phyloP scores from a whole-genome alignment of 2,113 vertebrate species.

The Cnemophilus loriae region DNA sequence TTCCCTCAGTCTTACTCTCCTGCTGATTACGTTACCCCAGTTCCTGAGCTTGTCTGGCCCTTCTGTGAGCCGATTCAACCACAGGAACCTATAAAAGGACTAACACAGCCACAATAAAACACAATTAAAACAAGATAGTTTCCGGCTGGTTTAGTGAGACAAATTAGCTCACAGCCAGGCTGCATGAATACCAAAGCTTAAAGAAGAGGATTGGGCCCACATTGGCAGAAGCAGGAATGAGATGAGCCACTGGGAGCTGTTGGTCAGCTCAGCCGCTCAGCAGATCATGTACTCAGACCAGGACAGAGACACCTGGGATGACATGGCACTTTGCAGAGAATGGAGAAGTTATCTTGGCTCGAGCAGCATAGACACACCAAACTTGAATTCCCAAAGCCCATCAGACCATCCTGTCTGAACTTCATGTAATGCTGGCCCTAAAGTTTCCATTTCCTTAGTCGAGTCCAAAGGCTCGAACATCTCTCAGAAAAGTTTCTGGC shows the following conservation, averaged over 20 bases:
- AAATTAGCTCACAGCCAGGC: background rate
- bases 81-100: slow-evolving; percentile 6
- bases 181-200: background rate
- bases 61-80: background rate
- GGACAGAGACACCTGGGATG: background rate
- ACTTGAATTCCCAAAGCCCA: background rate
- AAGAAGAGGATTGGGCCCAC: background rate
- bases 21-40: background rate
- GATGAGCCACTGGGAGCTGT: background rate
- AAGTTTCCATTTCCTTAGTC: background rate
- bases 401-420: background rate
- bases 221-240: background rate
- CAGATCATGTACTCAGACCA: background rate
- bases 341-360: background rate
- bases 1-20: background rate
- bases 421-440: background rate
- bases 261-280: background rate
- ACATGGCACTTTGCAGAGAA: background rate
- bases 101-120: background rate
- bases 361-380: background rate
- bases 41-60: background rate
- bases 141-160: background rate
- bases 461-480: background rate
- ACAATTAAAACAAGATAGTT: slow-evolving; percentile 15
- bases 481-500: background rate